These are phyloP conservation scores for Oscheius myriophilus DNA, from an alignment of 2,888 invertebrate genomes.

Conservation along the genomic window DNA sequence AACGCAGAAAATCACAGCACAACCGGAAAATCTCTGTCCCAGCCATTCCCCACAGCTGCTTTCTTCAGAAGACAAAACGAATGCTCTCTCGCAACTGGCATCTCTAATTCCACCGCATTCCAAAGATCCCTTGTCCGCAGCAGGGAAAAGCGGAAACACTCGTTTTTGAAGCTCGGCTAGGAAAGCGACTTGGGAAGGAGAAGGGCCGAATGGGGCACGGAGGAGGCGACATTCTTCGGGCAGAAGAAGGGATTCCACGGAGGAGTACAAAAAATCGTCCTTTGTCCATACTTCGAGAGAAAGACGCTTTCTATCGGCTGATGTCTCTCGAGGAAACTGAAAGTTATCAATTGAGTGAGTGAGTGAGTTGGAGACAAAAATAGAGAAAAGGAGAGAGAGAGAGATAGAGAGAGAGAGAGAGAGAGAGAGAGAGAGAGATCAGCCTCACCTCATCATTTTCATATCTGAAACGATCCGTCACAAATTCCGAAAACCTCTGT, in stretches of 20 bases:
- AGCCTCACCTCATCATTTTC: slow-evolving; percentile 47
- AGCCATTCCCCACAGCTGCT: slow-evolving; percentile 53
- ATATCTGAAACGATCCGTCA: slow-evolving; percentile 56
- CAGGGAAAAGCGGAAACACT: slow-evolving; percentile 30
- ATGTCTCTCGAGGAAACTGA: slow-evolving; percentile 53
- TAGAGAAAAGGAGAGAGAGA: no score
- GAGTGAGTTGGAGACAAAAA: no score
- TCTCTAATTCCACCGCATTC: slow-evolving; percentile 31
- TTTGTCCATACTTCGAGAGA: slow-evolving; percentile 31
- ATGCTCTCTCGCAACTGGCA: slow-evolving; percentile 39
- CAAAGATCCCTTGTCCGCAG: slow-evolving; percentile 22
- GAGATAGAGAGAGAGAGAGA: no score
- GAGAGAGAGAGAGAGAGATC: no score
- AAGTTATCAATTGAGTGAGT: slow-evolving; percentile 23
- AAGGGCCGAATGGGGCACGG: slow-evolving; percentile 2
- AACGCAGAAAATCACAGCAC: slow-evolving; percentile 43
- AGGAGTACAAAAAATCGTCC: slow-evolving; percentile 24
- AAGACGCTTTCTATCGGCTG: slow-evolving; percentile 50
- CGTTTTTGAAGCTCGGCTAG: background rate
- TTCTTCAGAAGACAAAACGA: slow-evolving; percentile 46
- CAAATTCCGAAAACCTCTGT: slow-evolving; percentile 55
- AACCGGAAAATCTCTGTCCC: slow-evolving; percentile 51
- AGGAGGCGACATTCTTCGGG: slow-evolving; percentile 22
- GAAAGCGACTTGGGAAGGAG: background rate
- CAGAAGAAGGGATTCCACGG: slow-evolving; percentile 1